A percentile compares a stretch with the other conserved stretches of the same genome.
These are phyloP conservation scores for Ornithorhynchus anatinus DNA, from an alignment of 2,113 vertebrate species.

Conservation along the genomic window DNA sequence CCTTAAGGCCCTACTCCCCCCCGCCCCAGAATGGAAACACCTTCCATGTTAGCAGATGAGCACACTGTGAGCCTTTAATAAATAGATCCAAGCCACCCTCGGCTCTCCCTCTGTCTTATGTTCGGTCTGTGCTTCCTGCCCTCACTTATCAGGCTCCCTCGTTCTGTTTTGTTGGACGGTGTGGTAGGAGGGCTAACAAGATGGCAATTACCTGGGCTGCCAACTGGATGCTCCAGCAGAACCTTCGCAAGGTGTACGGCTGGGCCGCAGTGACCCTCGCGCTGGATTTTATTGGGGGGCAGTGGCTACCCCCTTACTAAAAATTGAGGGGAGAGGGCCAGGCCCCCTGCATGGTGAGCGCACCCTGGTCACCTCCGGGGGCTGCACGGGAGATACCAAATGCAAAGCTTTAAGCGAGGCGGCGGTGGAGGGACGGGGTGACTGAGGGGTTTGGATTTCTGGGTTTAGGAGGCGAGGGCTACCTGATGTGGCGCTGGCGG, in stretches of 20 bases:
- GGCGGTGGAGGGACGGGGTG: not conserved
- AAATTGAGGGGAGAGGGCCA: not conserved
- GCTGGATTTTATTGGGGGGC: slow-evolving; percentile 13
- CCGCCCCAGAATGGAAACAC: not conserved
- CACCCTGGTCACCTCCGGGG: slow-evolving; percentile 16
- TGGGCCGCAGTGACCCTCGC: slow-evolving; percentile 89
- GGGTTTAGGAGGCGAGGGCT: not conserved
- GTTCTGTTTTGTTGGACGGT: no score
- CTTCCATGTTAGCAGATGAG: not conserved
- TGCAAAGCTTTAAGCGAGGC: not conserved
- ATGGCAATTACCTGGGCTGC: slow-evolving; percentile 58
- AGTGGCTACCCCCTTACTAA: not conserved
- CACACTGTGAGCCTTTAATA: no score
- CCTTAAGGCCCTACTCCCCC: not conserved
- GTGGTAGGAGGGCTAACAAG: not conserved
- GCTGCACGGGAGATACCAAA: slow-evolving; percentile 58
- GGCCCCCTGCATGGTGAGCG: not conserved
- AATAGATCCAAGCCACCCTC: no score
- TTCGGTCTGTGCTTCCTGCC: no score
- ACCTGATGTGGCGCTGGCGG: slow-evolving; percentile 94
- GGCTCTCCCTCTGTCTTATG: no score
- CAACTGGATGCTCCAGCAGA: slow-evolving; percentile 21
- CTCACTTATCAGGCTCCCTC: no score
- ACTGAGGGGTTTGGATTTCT: rapidly evolving
- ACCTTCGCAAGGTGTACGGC: slow-evolving; percentile 89